Evolutionary conservation across 2,113 vertebrate species (phyloP).

Genomic region (Toxostoma redivivum): DNA sequence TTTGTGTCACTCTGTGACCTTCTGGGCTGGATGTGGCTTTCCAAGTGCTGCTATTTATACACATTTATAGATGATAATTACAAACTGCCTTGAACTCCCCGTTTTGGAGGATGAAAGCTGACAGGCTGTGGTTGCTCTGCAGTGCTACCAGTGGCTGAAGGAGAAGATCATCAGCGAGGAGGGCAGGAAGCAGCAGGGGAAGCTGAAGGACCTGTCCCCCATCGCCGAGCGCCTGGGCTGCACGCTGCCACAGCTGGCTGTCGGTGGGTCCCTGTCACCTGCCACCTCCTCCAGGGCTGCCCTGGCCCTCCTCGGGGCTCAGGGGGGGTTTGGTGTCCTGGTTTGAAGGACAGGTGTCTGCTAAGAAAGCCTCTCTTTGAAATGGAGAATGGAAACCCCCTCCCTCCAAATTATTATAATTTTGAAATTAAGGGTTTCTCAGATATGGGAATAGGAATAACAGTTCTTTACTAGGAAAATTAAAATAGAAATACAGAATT

Average conservation of each 20-base stretch:
- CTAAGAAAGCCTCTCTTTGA: too few species aligned
- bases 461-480: too few species aligned
- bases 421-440: too few species aligned
- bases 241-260: slow-evolving; percentile 93
- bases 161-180: slow-evolving; percentile 96
- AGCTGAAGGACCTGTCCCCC: slow-evolving; percentile 91
- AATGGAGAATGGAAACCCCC: too few species aligned
- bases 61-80: not conserved
- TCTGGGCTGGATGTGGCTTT: not conserved
- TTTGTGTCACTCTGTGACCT: accelerated
- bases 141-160: slow-evolving; percentile 99
- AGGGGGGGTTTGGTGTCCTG: not conserved
- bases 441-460: too few species aligned
- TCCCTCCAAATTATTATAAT: too few species aligned
- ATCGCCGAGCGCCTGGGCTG: slow-evolving; percentile 93
- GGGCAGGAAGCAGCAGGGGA: slow-evolving; percentile 91
- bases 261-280: slow-evolving; percentile 74
- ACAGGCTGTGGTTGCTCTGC: not conserved
- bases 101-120: not conserved
- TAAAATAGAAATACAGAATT: too few species aligned
- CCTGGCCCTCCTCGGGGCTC: accelerated
- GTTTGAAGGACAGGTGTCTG: too few species aligned
- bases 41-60: not conserved
- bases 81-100: not conserved
- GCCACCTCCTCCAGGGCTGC: too few species aligned